Evolutionary conservation across 2,113 vertebrate genomes (phyloP).

Genomic region (Gobio gobio): DNA sequence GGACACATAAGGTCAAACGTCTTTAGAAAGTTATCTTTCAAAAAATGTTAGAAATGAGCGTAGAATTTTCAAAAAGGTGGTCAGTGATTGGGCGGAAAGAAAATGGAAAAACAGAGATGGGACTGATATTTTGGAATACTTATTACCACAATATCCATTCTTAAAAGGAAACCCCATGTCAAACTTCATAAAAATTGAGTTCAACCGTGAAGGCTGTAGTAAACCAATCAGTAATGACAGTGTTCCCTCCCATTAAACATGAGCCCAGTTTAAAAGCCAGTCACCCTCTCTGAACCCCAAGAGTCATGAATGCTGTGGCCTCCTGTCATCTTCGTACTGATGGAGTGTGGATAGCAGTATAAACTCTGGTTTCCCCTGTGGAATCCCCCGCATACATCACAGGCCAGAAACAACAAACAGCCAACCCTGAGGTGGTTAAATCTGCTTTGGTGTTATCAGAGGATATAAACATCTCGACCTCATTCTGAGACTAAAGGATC

Average conservation of each 20-base stretch:
- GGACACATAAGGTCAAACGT: background rate
- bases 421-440: constrained; percentile 34
- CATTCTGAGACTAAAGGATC: background rate
- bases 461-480: constrained; percentile 30
- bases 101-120: background rate
- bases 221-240: background rate
- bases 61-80: background rate
- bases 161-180: background rate
- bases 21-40: background rate
- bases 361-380: constrained; percentile 19
- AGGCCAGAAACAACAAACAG: constrained; percentile 37
- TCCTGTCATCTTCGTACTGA: constrained; percentile 12
- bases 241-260: constrained; percentile 3
- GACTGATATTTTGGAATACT: background rate
- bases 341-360: constrained; percentile 28
- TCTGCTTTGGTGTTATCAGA: constrained; percentile 23
- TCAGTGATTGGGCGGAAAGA: background rate
- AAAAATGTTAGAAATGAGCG: background rate
- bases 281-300: background rate
- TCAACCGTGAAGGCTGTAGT: background rate
- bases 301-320: no score
- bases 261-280: constrained; percentile 3
- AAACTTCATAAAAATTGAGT: background rate
- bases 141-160: background rate
- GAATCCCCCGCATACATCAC: constrained; percentile 32